Conservation (phyloP, 2,888 invertebrate genomes). For the Parasteatoda lunata region DNA sequence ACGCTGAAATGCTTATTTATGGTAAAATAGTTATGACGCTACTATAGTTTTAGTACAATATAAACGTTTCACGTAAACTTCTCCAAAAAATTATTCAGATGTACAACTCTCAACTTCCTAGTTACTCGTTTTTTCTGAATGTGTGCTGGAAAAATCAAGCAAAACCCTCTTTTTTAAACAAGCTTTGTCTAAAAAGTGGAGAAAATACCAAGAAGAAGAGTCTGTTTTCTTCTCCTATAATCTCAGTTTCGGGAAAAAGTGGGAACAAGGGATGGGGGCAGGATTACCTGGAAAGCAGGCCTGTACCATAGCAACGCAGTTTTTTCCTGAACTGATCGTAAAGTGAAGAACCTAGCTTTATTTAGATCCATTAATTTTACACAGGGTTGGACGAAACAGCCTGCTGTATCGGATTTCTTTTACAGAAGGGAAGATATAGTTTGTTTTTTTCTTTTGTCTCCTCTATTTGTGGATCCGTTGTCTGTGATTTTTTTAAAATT, state of each 20-base stretch:
- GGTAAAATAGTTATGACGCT: too few species aligned
- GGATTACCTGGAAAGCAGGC: conserved; percentile 26
- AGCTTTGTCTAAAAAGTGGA: conserved; percentile 52
- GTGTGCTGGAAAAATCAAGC: conserved; percentile 6
- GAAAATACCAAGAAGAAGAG: conserved; percentile 39
- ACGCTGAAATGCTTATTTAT: too few species aligned
- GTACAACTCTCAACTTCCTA: conserved; percentile 16
- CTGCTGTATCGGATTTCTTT: conserved; percentile 64
- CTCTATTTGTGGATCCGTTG: conserved; percentile 28
- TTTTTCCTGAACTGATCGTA: conserved; percentile 38
- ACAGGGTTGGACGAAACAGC: conserved; percentile 64
- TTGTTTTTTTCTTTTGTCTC: conserved; percentile 14
- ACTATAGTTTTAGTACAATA: too few species aligned
- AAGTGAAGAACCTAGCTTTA: conserved; percentile 66
- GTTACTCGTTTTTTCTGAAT: conserved; percentile 20
- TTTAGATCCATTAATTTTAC: conserved; percentile 68
- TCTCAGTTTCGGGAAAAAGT: conserved; percentile 28
- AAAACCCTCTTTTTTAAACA: conserved; percentile 29
- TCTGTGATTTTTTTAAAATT: conserved; percentile 12
- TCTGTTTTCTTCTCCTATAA: conserved; percentile 60
- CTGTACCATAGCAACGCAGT: not conserved
- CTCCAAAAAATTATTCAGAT: not conserved
- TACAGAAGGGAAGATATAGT: conserved; percentile 16
- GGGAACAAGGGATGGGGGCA: not conserved
- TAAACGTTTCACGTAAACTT: too few species aligned